phyloP scores from a whole-genome alignment of 2,888 invertebrate genomes.

The Lasiommata megera region DNA sequence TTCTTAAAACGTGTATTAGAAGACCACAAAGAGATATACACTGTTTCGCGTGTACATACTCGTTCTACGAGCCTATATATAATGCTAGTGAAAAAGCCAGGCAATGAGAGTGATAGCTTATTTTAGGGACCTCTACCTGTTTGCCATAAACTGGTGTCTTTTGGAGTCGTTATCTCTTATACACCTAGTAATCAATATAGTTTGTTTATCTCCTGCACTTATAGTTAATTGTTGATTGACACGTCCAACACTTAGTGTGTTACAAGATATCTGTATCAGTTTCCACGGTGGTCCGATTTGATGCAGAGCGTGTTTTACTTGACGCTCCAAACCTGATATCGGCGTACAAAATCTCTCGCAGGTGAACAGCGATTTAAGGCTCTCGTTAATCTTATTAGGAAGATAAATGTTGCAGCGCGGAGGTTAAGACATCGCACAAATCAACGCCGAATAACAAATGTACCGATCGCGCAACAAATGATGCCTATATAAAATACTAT shows the following conservation, averaged over 20 bases:
- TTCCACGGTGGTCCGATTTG: conserved; percentile 29
- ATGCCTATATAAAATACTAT: conserved; percentile 77
- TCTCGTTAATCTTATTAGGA: conserved; percentile 41
- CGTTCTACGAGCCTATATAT: too few species aligned
- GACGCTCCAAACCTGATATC: conserved; percentile 27
- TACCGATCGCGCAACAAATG: conserved; percentile 75
- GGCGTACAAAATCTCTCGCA: conserved; percentile 33
- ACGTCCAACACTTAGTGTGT: conserved; percentile 24
- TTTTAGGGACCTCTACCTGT: too few species aligned
- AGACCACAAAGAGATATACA: too few species aligned
- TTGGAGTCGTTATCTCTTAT: too few species aligned
- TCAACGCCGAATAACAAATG: conserved; percentile 72
- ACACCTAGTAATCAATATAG: too few species aligned
- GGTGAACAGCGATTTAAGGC: conserved; percentile 36
- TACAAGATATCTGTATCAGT: conserved; percentile 21
- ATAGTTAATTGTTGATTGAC: too few species aligned
- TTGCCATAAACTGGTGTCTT: too few species aligned
- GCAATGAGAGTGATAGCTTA: too few species aligned
- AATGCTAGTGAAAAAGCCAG: too few species aligned
- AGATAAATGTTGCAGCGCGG: conserved; percentile 40
- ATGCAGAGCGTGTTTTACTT: conserved; percentile 24
- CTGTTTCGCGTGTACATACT: too few species aligned
- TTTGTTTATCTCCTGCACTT: too few species aligned
- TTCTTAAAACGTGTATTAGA: too few species aligned
- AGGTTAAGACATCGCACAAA: conserved; percentile 74